Conservation (phyloP, 2,888 invertebrate species). For the Lochmaea capreae region DNA sequence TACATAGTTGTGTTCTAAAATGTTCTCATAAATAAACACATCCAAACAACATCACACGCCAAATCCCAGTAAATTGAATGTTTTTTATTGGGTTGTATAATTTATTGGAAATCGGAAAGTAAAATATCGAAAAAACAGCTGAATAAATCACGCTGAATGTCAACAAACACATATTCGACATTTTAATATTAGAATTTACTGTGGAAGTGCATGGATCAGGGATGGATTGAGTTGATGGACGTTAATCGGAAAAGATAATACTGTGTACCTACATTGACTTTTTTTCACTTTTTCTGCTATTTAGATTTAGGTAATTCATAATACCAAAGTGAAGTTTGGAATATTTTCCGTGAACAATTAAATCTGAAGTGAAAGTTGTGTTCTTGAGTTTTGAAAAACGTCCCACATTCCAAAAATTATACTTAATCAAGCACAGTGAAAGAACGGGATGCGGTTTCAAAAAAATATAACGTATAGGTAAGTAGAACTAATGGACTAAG, state of each 20-base stretch:
- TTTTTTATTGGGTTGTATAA: conserved; percentile 23
- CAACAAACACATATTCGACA: conserved; percentile 23
- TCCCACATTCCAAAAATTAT: too few species aligned
- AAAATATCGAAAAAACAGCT: conserved; percentile 22
- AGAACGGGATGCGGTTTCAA: too few species aligned
- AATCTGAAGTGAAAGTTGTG: too few species aligned
- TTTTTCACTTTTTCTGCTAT: too few species aligned
- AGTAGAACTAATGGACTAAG: too few species aligned
- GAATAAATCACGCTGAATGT: conserved; percentile 28
- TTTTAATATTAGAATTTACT: conserved; percentile 22
- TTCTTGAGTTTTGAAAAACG: too few species aligned
- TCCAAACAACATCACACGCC: conserved; percentile 27
- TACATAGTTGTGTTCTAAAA: conserved; percentile 2
- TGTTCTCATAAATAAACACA: conserved; percentile 25
- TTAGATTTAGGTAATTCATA: too few species aligned
- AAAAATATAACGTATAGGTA: too few species aligned
- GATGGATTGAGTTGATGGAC: not conserved
- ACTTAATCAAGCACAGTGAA: too few species aligned
- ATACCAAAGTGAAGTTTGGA: too few species aligned
- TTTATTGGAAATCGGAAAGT: conserved; percentile 29
- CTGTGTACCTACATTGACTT: too few species aligned
- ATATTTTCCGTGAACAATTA: too few species aligned
- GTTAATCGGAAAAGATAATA: not conserved
- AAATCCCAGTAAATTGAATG: conserved; percentile 23
- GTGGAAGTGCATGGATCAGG: conserved; percentile 7